Evolutionary conservation across 2,888 invertebrate genomes (phyloP), one percentile per base, ranked within the genome.

Genomic region (Macrosoma leucophasiata): DNA sequence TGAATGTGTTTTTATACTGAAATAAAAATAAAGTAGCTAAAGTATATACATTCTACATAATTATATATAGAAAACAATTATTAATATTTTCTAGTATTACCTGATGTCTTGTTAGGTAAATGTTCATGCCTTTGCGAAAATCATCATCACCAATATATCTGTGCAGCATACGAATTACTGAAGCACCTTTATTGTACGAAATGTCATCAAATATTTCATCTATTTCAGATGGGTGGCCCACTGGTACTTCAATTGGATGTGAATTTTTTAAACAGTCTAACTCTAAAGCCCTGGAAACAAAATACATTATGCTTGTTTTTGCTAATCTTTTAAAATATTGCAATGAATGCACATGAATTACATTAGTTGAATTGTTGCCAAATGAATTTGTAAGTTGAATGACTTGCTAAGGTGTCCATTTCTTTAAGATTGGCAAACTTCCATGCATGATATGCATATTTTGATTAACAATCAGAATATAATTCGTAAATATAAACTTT

Each of bases 131-230:
- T 69, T 92, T 93, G 20, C 93, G 89, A 68, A 97, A 97, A 72
- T 95, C 94, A 60, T 91, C 89, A 73, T 97, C 95, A 8, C 97
- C 97, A 58, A 98, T 93, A 60, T 94, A 98, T 58, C 91, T 89
- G 64, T 97, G 95, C 43, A 98, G 78, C 97, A 98, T 98, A 45
- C 98, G 87, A 43, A 97, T 96, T 4, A 97, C 92, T 29, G 95
- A 95, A 2, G 97, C 96, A 3, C 97, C 97, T 71, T 98, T 98
- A 62, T 93, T 92, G 76, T 98, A 98, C 18, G 97, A 97, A 55
- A 98, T 98, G 54, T 94, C 94, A 82, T 98, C 98, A 82, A 98
- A 98, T 50, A 98, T 98, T 74, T 98, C 97, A 75, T 97, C 97
- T 37, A 98, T 93, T 76, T 98, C 97, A 5, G 92, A 91, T 0